A percentile compares a stretch with the other conserved stretches of the same genome.
Conservation (phyloP, 2,113 vertebrate genomes). For the Cervus canadensis region DNA sequence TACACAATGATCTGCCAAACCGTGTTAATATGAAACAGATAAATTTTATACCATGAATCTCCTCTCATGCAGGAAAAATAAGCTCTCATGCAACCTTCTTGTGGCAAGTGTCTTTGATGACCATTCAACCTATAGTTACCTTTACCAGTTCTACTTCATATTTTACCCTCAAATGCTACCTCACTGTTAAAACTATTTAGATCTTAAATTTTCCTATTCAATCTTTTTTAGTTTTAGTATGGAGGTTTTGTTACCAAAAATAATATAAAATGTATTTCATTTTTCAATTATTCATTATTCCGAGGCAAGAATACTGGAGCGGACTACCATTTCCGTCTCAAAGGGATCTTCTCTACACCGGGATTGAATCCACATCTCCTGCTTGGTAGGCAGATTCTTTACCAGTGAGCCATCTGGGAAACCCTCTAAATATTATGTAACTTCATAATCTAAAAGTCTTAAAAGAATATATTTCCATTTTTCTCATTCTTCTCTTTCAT, state of each 20-base stretch:
- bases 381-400: not conserved
- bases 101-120: not conserved
- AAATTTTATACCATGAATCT: not conserved
- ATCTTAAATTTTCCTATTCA: not conserved
- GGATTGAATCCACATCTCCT: not conserved
- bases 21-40: not conserved
- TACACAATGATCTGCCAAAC: not conserved
- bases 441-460: not conserved
- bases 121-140: not conserved
- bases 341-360: not conserved
- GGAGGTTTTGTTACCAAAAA: not conserved
- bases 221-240: not conserved
- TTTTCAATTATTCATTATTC: not conserved
- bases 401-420: not conserved
- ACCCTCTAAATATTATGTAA: not conserved
- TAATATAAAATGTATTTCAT: not conserved
- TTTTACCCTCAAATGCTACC: not conserved
- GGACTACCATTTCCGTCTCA: fast-evolving
- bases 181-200: not conserved
- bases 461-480: not conserved
- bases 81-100: not conserved
- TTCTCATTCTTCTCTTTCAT: not conserved
- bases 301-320: not conserved
- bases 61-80: not conserved
- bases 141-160: not conserved